A percentile compares a stretch with the other conserved stretches of the same genome.
Conservation (phyloP, 2,113 vertebrate genomes). For the Solea senegalensis region DNA sequence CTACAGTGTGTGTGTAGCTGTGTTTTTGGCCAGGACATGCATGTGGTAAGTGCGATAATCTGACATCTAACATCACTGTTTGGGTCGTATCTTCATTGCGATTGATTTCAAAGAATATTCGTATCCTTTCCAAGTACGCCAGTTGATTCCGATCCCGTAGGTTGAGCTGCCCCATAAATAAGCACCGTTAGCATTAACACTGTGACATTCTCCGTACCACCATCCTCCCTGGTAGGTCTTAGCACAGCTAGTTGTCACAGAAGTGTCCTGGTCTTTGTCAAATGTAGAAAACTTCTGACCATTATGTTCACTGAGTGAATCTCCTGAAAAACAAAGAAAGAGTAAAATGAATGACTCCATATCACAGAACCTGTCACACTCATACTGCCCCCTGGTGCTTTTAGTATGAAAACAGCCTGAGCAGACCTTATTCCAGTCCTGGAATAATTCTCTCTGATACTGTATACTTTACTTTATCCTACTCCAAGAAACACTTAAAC, state of each 20-base stretch:
- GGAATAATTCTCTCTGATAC: no score
- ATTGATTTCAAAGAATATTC: conserved; percentile 34
- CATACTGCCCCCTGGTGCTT: no score
- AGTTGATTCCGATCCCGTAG: conserved; percentile 25
- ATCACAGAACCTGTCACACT: no score
- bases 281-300: conserved; percentile 82
- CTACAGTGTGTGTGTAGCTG: no score
- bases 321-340: conserved; percentile 55
- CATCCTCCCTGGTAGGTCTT: conserved; percentile 75
- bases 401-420: no score
- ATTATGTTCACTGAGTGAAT: conserved; percentile 74
- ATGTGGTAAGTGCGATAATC: no score
- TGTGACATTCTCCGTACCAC: conserved; percentile 81
- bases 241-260: conserved; percentile 73
- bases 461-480: no score
- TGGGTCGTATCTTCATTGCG: conserved; percentile 28
- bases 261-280: conserved; percentile 80
- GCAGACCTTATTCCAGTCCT: no score
- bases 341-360: background rate
- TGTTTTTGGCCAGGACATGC: no score
- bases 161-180: conserved; percentile 72
- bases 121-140: conserved; percentile 29
- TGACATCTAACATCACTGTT: background rate
- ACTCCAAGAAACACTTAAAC: no score
- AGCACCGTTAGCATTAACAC: conserved; percentile 79